A percentile compares a stretch with the other conserved stretches of the same genome.
Evolutionary conservation across 2,113 vertebrate genomes (phyloP).

Genomic region (Ptyas mucosa): DNA sequence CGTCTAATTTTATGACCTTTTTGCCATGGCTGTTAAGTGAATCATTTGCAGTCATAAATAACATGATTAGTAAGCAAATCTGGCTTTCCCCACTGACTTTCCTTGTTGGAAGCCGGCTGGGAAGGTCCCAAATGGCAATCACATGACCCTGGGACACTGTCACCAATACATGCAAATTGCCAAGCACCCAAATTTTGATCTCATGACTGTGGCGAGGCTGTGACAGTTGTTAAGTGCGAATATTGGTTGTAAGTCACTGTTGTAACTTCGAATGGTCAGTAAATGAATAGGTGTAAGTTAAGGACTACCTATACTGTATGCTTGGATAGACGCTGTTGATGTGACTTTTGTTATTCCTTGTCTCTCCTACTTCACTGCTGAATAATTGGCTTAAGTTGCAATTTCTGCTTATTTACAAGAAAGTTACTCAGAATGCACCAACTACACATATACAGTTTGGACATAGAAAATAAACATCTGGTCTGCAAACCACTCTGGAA

Average conservation of each 20-base stretch:
- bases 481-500: background rate
- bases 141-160: background rate
- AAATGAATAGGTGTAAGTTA: background rate
- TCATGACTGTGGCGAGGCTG: background rate
- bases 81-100: background rate
- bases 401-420: background rate
- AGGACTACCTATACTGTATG: background rate
- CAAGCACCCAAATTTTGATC: background rate
- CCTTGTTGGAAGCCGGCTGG: background rate
- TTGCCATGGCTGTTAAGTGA: background rate
- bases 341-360: background rate
- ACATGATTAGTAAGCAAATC: background rate
- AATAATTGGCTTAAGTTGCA: background rate
- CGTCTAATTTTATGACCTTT: background rate
- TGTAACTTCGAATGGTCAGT: background rate
- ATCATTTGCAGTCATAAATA: background rate
- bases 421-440: background rate
- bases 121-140: background rate
- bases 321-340: background rate
- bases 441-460: background rate
- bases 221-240: background rate
- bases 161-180: background rate
- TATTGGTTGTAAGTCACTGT: background rate
- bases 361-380: background rate
- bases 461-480: background rate